Base-by-base conservation (phyloP, 2,113 vertebrate species). In the Opisthocomus hoazin region DNA sequence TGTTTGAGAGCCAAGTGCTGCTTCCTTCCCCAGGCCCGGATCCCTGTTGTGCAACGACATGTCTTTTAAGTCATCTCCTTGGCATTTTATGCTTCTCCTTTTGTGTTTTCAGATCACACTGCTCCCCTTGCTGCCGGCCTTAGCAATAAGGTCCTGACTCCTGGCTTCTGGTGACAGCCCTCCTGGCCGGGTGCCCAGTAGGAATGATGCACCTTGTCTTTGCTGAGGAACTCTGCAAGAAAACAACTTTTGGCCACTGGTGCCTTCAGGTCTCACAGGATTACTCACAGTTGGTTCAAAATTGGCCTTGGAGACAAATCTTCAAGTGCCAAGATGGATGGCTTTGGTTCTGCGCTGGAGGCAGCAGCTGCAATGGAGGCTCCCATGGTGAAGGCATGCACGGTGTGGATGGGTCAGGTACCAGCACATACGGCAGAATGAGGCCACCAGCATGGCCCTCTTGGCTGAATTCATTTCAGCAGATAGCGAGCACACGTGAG, bases 401-500 rank as follows among this genome's bases (percentile, higher is more conserved):
- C 3, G 1, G 61, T 29, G 18, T 81, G 82, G 34, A 45, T 43
- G 29, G 48, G 29, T 58, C 37, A 64, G 58, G 43, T 51, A 66
- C 37, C 58, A 69, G 46, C 60, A 68, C 1, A 1, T 16, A 24
- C 0, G 2, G 57, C 57, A 77, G 75, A 63, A 65, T 0, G 3
- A 88, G 39, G 20, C 64, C 70, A 85, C 56, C 51, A 68, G 30
- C 2, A 0, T 21, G 36, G 46, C 69, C 45, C 50, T 69, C 48
- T 56, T 51, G 70, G 56, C 8, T 69, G 75, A 83, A 27, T 12
- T 73, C 6, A 36, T 74, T 90, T 36, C 70, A 85, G 32, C 39
- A 84, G 61, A 53, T 26, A 26, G 51, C 0, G 0, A 74, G 51
- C 45, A 56, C 2, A 8, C 2, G 3, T 23, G 10, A 50, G 32